Conservation (phyloP, 2,797 vertebrate species). For the Tangara arthus region DNA sequence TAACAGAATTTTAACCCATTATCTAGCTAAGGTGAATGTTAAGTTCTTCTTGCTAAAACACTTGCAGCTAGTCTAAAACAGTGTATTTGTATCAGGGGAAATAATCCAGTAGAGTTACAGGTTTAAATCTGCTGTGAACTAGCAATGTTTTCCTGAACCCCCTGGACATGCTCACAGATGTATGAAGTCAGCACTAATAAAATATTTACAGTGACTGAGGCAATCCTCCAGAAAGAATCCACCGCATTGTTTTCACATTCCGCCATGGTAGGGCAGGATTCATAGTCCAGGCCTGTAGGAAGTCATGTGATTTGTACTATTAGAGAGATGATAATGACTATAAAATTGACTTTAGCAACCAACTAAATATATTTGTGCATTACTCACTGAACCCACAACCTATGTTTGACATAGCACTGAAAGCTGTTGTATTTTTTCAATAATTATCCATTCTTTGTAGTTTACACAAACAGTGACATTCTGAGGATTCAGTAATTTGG, state of each 20-base stretch:
- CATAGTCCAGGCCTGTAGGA: constrained; percentile 71
- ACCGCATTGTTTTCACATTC: constrained; percentile 77
- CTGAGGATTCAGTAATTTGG: neutral
- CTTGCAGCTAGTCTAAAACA: neutral
- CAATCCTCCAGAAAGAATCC: constrained; percentile 78
- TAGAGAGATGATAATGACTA: neutral
- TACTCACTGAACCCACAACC: neutral
- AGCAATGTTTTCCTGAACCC: neutral
- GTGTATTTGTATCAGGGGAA: neutral
- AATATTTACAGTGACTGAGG: constrained; percentile 72
- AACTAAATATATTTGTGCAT: neutral
- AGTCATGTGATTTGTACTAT: neutral
- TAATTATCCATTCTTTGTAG: neutral
- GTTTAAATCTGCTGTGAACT: neutral
- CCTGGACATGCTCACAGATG: neutral
- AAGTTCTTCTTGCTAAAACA: neutral
- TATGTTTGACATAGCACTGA: neutral
- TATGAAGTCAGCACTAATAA: neutral
- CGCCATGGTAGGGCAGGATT: constrained; percentile 70
- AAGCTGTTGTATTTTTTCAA: neutral
- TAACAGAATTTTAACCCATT: neutral
- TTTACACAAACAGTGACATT: neutral
- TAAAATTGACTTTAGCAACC: neutral
- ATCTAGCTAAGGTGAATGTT: neutral
- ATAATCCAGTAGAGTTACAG: neutral